Evolutionary conservation across 2,113 vertebrate genomes (phyloP).

Genomic region (Platycercus adscitus): DNA sequence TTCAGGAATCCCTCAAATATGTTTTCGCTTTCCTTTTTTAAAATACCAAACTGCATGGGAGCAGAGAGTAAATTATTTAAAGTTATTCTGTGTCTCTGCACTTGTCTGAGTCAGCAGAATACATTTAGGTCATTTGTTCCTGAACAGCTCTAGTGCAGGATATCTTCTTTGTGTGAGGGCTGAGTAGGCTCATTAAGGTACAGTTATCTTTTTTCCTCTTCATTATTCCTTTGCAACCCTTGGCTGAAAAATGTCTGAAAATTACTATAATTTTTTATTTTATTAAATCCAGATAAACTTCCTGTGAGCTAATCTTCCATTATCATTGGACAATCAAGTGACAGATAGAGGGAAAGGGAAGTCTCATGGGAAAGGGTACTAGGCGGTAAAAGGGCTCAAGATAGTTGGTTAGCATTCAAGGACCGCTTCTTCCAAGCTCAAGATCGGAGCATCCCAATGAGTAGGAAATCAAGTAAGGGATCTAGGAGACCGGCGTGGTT

Average conservation of each 20-base stretch:
- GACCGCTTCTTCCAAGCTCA: too few relatives aligned
- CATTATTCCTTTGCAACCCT: neutral
- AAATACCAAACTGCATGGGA: neutral
- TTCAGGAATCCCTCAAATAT: neutral
- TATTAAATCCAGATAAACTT: neutral
- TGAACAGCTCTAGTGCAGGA: neutral
- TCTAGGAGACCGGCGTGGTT: too few relatives aligned
- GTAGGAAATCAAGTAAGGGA: too few relatives aligned
- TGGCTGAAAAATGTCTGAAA: neutral
- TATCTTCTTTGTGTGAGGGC: neutral
- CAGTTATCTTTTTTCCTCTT: neutral
- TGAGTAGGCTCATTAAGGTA: neutral
- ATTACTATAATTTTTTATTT: neutral
- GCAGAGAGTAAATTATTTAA: slow-evolving; percentile 31
- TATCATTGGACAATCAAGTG: neutral
- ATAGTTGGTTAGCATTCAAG: too few relatives aligned
- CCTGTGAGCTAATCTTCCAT: neutral
- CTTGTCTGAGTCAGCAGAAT: slow-evolving; percentile 54
- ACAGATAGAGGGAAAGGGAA: neutral
- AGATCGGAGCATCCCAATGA: too few relatives aligned
- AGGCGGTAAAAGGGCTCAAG: too few relatives aligned
- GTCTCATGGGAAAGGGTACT: too few relatives aligned
- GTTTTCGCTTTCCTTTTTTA: neutral
- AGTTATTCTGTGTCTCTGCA: slow-evolving; percentile 6
- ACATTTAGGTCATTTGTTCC: slow-evolving; percentile 19